phyloP scores from a whole-genome alignment of 2,888 invertebrate genomes.

The Melanotus villosus region DNA sequence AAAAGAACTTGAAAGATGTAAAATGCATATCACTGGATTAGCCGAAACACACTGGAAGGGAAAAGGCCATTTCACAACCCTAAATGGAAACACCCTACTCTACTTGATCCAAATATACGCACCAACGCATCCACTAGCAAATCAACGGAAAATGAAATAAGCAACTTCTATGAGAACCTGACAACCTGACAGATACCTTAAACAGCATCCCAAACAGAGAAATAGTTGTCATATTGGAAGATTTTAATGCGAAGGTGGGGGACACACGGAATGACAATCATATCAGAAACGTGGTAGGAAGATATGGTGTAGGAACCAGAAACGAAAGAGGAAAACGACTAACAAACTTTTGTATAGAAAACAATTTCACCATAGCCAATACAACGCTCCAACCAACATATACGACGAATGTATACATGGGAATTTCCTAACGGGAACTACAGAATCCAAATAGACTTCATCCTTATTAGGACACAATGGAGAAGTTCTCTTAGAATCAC shows the following conservation, averaged over 20 bases:
- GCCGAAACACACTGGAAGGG: conserved; percentile 4
- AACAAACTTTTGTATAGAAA: not conserved
- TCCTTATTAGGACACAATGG: not conserved
- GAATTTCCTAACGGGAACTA: not conserved
- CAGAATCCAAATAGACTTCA: conserved; percentile 1
- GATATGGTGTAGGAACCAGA: not conserved
- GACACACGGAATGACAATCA: not conserved
- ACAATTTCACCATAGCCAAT: not conserved
- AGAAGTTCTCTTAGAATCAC: not conserved
- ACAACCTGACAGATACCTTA: not conserved
- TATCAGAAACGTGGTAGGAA: not conserved
- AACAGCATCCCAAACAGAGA: not conserved
- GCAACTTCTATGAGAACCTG: no score
- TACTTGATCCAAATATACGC: not conserved
- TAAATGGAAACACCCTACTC: not conserved
- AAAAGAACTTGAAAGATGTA: conserved; percentile 10
- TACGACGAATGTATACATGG: not conserved
- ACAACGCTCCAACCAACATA: not conserved
- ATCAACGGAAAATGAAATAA: no score
- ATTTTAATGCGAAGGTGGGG: conserved; percentile 2
- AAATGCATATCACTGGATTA: not conserved
- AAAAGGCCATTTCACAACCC: conserved; percentile 8
- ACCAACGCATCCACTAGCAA: no score
- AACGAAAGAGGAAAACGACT: not conserved
- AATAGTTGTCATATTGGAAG: not conserved